Base-by-base conservation (phyloP, 2,113 vertebrate genomes). In the Gallinago paraguaiae region DNA sequence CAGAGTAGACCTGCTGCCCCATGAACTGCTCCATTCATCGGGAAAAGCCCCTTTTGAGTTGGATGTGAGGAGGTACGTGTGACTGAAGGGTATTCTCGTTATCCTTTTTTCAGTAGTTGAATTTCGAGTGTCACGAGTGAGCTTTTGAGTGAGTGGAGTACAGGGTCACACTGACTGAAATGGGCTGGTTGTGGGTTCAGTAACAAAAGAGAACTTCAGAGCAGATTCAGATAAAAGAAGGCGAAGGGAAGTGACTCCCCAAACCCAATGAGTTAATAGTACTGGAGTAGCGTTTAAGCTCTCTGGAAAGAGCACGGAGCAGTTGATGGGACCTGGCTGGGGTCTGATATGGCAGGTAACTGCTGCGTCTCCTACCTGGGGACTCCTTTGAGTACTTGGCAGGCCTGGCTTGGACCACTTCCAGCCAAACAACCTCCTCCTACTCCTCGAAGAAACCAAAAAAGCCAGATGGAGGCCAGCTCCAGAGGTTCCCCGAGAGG, bases 341-440 rank as follows among this genome's bases (percentile, higher is more conserved):
- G 11, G 57, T 9, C 35, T 31, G 41, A 1, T 20, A 1, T 0
- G 6, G 37, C 46, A 17, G 27, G 51, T 13, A 9, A 4, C 31
- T n/a, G 60, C 61, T 46, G 24, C 25, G 10, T 3, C 28, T 24
- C 0, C 0, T 23, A 13, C 41, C 4, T 64, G 3, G 4, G 18
- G 10, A 5, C n/a, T 25, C 45, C 6, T 1, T 6, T 35, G 56
- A 59, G 59, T 23, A 20, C 28, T 24, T 33, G 51, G 39, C 72
- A 43, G 14, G n/a, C 37, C 56, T 18, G 6, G 5, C 35, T 10
- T 74, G 39, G 39, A 20, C 8, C 10, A 7, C 7, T 39, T 81
- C n/a, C 24, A 68, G 8, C 0, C 46, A n/a, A 11, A 6, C 30
- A 9, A 3, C 4, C 17, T 11, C 7, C 30, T 27, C 10, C 13